phyloP scores from a whole-genome alignment of 2,888 invertebrate genomes.

The Machimus atricapillus region DNA sequence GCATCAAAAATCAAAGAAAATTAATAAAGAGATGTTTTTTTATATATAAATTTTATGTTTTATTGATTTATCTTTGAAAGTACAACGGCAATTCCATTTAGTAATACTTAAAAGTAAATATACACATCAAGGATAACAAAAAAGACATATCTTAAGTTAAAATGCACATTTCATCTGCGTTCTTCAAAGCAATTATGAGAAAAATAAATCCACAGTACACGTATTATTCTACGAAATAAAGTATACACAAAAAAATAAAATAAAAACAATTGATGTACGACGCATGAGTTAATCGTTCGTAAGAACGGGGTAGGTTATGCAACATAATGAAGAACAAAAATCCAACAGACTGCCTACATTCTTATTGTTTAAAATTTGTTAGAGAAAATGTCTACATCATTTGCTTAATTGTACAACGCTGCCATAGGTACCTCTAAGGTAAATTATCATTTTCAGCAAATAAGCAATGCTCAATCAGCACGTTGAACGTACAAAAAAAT shows the following conservation, averaged over 20 bases:
- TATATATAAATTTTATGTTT: constrained; percentile 22
- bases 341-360: not conserved
- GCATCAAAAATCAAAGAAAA: not conserved
- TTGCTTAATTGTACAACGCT: not conserved
- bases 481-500: not conserved
- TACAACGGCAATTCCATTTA: constrained; percentile 26
- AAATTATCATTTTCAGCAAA: not conserved
- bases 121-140: constrained; percentile 23
- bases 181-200: not conserved
- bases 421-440: not conserved
- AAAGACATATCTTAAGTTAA: not conserved
- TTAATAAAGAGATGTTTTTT: not conserved
- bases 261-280: not conserved
- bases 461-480: not conserved
- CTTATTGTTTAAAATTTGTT: not conserved
- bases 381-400: constrained; percentile 6
- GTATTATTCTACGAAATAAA: not conserved
- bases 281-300: not conserved
- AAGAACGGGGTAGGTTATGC: not conserved
- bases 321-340: not conserved
- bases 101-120: constrained; percentile 19
- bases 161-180: not conserved
- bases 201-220: constrained; percentile 1
- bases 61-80: constrained; percentile 29
- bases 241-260: not conserved